Percentiles rank a stretch among this genome's conserved stretches.
Conservation (phyloP, 2,797 vertebrate species). For the Hoplostethus atlanticus region DNA sequence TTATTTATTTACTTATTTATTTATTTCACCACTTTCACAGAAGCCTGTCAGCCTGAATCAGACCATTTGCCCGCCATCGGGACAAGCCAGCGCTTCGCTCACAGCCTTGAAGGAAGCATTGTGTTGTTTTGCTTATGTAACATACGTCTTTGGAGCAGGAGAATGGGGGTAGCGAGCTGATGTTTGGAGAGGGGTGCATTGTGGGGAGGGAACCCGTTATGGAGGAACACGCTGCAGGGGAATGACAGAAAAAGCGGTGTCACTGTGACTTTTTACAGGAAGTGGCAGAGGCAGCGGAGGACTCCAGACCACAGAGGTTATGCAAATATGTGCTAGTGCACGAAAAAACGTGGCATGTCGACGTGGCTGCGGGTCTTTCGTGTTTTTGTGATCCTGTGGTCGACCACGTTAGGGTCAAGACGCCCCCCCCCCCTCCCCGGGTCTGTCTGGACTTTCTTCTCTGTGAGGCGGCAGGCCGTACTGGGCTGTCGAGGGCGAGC, state of each 20-base stretch:
- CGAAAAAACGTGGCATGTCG: neutral
- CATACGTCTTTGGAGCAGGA: neutral
- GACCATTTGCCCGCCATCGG: constrained; percentile 30
- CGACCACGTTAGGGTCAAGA: neutral
- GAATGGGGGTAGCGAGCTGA: no score
- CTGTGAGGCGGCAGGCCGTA: neutral
- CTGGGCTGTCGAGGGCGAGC: neutral
- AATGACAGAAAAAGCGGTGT: constrained; percentile 41
- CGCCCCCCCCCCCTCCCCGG: neutral
- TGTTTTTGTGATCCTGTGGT: neutral
- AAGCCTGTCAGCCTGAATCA: constrained; percentile 52
- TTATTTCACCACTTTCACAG: constrained; percentile 28
- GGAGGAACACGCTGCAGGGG: constrained; percentile 50
- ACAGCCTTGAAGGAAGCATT: constrained; percentile 34
- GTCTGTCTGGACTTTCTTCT: neutral
- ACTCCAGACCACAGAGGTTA: constrained; percentile 10
- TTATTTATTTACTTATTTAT: no score
- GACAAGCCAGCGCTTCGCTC: constrained; percentile 33
- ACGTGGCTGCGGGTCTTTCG: neutral
- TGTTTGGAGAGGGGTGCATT: neutral
- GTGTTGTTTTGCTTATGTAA: constrained; percentile 51
- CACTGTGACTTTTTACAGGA: constrained; percentile 51
- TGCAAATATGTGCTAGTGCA: constrained; percentile 26
- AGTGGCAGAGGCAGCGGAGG: constrained; percentile 31
- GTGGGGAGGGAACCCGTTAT: constrained; percentile 21